These are phyloP conservation scores for Zophobas morio DNA, from an alignment of 1,140 invertebrate genomes.

Conservation along the genomic window DNA sequence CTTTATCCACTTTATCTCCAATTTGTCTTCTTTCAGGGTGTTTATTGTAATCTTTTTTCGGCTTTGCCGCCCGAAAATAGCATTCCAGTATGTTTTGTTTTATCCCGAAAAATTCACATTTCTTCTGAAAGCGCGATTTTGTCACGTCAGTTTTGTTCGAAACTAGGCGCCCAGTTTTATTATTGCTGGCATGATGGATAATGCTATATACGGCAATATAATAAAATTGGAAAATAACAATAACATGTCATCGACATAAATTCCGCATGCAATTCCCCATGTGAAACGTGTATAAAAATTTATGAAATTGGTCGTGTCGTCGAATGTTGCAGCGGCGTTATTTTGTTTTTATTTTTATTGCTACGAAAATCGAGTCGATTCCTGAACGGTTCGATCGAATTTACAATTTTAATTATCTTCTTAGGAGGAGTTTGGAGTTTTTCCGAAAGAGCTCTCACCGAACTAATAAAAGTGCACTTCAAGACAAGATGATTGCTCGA, in stretches of 20 bases:
- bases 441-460: constrained; percentile 19
- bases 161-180: constrained; percentile 1
- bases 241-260: constrained; percentile 28
- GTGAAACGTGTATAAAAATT: constrained; percentile 28
- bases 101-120: too few species aligned
- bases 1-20: neutral
- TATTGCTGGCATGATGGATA: constrained; percentile 22
- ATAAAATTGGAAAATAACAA: constrained; percentile 38
- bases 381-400: neutral
- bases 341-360: neutral
- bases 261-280: constrained; percentile 27
- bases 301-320: constrained; percentile 21
- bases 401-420: constrained; percentile 36
- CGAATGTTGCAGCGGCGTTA: constrained; percentile 9
- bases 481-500: constrained; percentile 30
- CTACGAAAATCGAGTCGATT: neutral
- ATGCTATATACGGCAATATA: constrained; percentile 13
- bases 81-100: too few species aligned
- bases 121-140: too few species aligned
- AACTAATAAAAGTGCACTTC: constrained; percentile 27
- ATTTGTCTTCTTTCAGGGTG: neutral
- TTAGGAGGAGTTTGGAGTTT: neutral
- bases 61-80: neutral
- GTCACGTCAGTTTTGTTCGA: too few species aligned
- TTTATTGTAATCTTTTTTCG: neutral